Base-by-base conservation (phyloP, 2,888 invertebrate genomes). In the Caenorhabditis imperialis region DNA sequence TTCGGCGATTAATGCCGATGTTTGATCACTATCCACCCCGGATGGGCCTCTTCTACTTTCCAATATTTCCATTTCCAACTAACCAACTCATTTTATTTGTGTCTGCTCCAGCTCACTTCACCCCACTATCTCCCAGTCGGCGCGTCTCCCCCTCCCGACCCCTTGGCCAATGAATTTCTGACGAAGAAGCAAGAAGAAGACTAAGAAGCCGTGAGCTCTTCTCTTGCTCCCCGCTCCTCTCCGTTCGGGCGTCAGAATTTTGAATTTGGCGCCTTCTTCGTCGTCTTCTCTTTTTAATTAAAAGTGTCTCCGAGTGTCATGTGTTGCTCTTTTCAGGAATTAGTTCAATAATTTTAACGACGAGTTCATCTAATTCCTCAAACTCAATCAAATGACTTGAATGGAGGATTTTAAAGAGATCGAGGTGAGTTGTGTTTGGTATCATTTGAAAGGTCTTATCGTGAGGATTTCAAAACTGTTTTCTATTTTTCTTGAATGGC, bases 381-480 rank as follows among this genome's bases (percentile, higher is more conserved):
- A 51, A 51, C 61, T 54, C 33, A 22, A 16, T 38, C 72, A 73
- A 73, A 73, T 67, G 73, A 74, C 74, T 69, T 74, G 74, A 74
- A 78, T 81, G 78, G 81, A 81, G 78, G 78, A 78, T 72, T 74
- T 81, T 33, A 78, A 78, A 50, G 81, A 81, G 70, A 81, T 81
- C 33, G 81, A 81, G 74, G 80, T 63, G 25, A 38, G 40, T n/a
- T n/a, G n/a, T n/a, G n/a, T n/a, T n/a, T n/a, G n/a, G n/a, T n/a
- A n/a, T n/a, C n/a, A n/a, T n/a, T n/a, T n/a, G n/a, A n/a, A n/a
- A n/a, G n/a, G n/a, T n/a, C n/a, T n/a, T n/a, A n/a, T n/a, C n/a
- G n/a, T n/a, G n/a, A n/a, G n/a, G n/a, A n/a, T n/a, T n/a, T n/a
- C n/a, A n/a, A n/a, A n/a, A n/a, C n/a, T n/a, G n/a, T n/a, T n/a